Evolutionary conservation across 2,797 vertebrate genomes (phyloP).

Genomic region (Ceryle rudis): DNA sequence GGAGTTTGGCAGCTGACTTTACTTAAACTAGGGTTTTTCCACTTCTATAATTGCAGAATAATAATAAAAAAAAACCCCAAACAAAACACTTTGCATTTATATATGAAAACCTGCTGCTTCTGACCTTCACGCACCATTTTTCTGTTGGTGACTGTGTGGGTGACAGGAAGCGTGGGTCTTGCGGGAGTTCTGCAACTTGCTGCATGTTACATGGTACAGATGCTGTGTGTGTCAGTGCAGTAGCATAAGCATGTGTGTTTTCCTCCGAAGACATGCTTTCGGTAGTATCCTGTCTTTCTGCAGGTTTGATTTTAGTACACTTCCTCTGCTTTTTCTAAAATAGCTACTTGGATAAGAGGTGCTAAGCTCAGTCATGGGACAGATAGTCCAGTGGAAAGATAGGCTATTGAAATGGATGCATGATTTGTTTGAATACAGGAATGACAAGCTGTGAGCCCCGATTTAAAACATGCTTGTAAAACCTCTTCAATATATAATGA

Average conservation of each 20-base stretch:
- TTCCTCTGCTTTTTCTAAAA: conserved; percentile 29
- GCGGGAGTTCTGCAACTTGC: background rate
- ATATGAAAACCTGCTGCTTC: background rate
- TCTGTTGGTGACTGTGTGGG: background rate
- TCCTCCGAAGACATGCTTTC: background rate
- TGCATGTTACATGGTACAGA: background rate
- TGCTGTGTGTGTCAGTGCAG: background rate
- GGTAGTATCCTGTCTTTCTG: background rate
- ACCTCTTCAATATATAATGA: background rate
- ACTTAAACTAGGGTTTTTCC: background rate
- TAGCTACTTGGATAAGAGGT: conserved; percentile 10
- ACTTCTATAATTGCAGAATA: background rate
- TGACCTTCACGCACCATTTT: background rate
- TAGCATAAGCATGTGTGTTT: background rate
- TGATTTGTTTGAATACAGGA: background rate
- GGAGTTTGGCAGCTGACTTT: background rate
- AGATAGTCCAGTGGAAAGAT: background rate
- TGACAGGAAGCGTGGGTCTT: background rate
- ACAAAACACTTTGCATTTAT: background rate
- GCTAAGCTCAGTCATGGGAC: conserved; percentile 24
- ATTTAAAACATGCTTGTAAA: background rate
- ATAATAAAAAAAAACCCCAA: background rate
- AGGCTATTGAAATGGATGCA: background rate
- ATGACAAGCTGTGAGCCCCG: background rate
- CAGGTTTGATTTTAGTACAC: background rate